Conservation (phyloP, 2,113 vertebrate species). For the Chascanopsetta lugubris region DNA sequence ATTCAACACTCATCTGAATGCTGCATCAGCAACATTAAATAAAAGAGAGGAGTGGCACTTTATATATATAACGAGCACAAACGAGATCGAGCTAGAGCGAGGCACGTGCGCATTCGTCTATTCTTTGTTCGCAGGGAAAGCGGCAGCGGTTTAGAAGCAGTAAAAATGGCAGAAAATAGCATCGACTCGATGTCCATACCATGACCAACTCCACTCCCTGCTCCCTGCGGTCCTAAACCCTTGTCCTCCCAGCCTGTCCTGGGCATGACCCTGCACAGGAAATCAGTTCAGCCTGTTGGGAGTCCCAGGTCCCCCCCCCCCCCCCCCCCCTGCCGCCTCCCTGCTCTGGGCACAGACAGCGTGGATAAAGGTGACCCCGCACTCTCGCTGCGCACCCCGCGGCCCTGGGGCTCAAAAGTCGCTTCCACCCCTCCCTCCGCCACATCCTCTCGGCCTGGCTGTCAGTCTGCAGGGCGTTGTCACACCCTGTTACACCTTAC, state of each 20-base stretch:
- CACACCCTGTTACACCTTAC: conserved; percentile 63
- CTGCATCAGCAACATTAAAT: conserved; percentile 9
- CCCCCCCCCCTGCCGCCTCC: no score
- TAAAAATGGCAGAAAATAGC: conserved; percentile 33
- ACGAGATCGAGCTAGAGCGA: not conserved
- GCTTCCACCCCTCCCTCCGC: conserved; percentile 57
- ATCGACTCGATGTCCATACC: conserved; percentile 21
- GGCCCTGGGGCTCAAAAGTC: conserved; percentile 47
- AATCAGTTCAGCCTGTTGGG: conserved; percentile 83
- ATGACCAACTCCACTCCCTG: conserved; percentile 30
- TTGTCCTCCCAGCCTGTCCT: conserved; percentile 77
- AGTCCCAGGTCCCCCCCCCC: conserved; percentile 52
- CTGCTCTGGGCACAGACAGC: conserved; percentile 82
- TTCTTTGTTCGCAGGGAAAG: not conserved
- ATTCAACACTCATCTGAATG: no score
- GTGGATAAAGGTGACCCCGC: conserved; percentile 87
- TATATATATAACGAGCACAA: not conserved
- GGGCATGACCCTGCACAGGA: conserved; percentile 82
- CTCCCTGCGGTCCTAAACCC: conserved; percentile 68
- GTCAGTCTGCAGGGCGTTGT: conserved; percentile 41
- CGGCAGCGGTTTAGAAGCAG: conserved; percentile 9
- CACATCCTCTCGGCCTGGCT: conserved; percentile 58
- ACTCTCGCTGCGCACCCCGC: conserved; percentile 50
- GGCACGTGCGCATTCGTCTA: conserved; percentile 3
- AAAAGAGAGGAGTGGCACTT: not conserved